Percentiles rank a stretch among this genome's conserved stretches.
phyloP scores from a whole-genome alignment of 2,113 vertebrate genomes.

The Lutjanus erythropterus region DNA sequence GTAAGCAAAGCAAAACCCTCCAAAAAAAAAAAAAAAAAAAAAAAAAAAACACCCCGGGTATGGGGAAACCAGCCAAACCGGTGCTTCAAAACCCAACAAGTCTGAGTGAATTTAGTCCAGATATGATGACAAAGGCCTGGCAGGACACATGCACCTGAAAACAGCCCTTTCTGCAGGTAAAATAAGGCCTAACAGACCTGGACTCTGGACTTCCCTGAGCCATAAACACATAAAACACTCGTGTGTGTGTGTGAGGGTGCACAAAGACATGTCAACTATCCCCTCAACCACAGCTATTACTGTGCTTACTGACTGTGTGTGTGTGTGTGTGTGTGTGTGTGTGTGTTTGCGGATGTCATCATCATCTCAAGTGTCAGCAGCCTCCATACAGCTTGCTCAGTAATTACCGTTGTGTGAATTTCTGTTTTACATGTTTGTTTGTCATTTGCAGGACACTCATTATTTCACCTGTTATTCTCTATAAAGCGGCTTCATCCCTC shows the following conservation, averaged over 20 bases:
- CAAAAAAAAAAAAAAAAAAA: too few species aligned
- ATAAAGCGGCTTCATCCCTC: conserved; percentile 12
- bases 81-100: conserved; percentile 8
- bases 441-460: background rate
- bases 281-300: background rate
- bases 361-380: conserved; percentile 40
- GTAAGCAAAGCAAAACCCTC: too few species aligned
- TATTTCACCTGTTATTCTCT: conserved; percentile 1
- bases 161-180: background rate
- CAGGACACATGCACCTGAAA: conserved; percentile 8
- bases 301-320: conserved; percentile 15
- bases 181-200: conserved; percentile 4
- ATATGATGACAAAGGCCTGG: conserved; percentile 16
- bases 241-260: conserved; percentile 4
- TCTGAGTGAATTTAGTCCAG: background rate
- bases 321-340: too few species aligned
- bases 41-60: too few species aligned
- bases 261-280: conserved; percentile 7
- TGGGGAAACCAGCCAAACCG: background rate
- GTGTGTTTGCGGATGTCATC: conserved; percentile 22
- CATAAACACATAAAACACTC: conserved; percentile 36
- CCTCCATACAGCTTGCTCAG: conserved; percentile 11
- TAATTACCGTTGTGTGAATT: conserved; percentile 28
- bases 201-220: conserved; percentile 58
- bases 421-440: background rate